A percentile compares a stretch with the other conserved stretches of the same genome.
phyloP scores from a whole-genome alignment of 2,797 vertebrate species.

The Acanthiza pusilla region DNA sequence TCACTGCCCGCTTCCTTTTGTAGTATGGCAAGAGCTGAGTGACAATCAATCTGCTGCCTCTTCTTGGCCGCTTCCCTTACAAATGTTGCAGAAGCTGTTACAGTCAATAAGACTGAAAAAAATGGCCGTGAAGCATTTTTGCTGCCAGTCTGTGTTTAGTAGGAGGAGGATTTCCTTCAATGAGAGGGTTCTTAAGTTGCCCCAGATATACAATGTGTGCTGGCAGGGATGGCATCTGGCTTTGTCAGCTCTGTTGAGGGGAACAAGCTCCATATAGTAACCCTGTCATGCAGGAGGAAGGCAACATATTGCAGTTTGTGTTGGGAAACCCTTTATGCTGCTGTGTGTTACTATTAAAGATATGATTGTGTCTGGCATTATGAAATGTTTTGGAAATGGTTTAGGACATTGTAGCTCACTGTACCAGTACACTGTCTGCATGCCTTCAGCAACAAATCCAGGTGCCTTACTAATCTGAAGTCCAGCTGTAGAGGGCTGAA shows the following conservation, averaged over 20 bases:
- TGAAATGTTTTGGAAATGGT: neutral
- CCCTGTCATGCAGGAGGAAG: slow-evolving; percentile 1
- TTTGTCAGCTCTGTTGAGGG: slow-evolving; percentile 22
- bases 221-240: slow-evolving; percentile 7
- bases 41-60: neutral
- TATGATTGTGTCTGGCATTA: slow-evolving; percentile 21
- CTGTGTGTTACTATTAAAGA: slow-evolving; percentile 7
- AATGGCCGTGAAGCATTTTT: neutral
- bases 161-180: slow-evolving; percentile 22
- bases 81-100: neutral
- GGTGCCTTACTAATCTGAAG: neutral
- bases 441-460: neutral
- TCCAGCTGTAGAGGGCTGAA: neutral
- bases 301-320: slow-evolving; percentile 7
- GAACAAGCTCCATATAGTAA: slow-evolving; percentile 4
- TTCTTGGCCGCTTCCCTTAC: neutral
- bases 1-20: fast-evolving
- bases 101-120: neutral
- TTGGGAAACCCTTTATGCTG: slow-evolving; percentile 1
- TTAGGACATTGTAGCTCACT: neutral
- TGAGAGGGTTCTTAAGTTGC: neutral
- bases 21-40: neutral
- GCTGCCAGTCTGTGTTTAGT: neutral
- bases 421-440: neutral
- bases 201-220: neutral